Percentiles rank a stretch among this genome's conserved stretches.
Evolutionary conservation across 2,888 invertebrate genomes (phyloP).

Genomic region (Lasioglossum leucozonium): DNA sequence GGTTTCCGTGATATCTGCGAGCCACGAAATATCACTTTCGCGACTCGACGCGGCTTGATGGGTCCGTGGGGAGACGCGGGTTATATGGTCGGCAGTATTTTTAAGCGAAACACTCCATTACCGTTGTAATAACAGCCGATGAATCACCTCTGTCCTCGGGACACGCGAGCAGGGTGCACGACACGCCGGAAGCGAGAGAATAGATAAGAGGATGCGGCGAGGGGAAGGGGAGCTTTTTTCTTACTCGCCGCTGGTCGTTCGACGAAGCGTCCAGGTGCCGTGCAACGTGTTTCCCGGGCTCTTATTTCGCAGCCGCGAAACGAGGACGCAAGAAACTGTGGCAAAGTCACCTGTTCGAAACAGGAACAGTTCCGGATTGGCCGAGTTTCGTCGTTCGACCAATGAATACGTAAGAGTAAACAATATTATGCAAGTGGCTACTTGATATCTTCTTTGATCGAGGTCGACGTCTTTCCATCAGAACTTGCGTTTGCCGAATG

Average conservation of each 20-base stretch:
- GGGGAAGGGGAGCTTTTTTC: constrained; percentile 25
- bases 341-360: background rate
- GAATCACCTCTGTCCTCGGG: constrained; percentile 75
- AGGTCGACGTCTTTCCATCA: too few relatives aligned
- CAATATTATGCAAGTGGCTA: too few relatives aligned
- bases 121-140: constrained; percentile 77
- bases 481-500: too few relatives aligned
- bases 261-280: constrained; percentile 39
- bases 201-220: constrained; percentile 50
- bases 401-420: too few relatives aligned
- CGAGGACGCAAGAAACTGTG: background rate
- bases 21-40: constrained; percentile 15
- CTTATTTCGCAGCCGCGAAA: too few relatives aligned
- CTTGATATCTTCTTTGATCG: background rate
- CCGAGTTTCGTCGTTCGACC: background rate
- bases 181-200: constrained; percentile 60
- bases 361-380: background rate
- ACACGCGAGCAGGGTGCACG: constrained; percentile 62
- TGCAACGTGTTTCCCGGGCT: constrained; percentile 26
- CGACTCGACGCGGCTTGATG: background rate
- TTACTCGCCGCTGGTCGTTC: constrained; percentile 10
- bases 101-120: constrained; percentile 76
- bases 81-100: constrained; percentile 56
- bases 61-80: background rate
- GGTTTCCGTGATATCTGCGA: background rate